Conservation (phyloP, 2,797 vertebrate species). For the Malurus splendens region DNA sequence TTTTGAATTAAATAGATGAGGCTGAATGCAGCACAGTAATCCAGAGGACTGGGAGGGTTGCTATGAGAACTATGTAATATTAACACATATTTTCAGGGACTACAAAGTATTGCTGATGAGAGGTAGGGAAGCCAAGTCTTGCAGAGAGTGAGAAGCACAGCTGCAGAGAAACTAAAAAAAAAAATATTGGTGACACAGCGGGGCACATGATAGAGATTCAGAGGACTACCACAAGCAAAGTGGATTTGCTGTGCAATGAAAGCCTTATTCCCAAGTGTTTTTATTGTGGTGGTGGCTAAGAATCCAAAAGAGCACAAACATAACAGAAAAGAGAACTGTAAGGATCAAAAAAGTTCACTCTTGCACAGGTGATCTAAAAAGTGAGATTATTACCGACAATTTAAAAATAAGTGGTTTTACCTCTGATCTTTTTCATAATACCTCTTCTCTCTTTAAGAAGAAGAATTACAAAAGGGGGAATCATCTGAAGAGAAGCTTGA, state of each 20-base stretch:
- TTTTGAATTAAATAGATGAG: neutral
- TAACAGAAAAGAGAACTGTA: neutral
- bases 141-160: neutral
- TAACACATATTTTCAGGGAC: neutral
- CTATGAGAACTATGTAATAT: neutral
- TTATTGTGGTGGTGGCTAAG: neutral
- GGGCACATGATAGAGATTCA: neutral
- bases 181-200: rapidly evolving
- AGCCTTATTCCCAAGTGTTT: neutral
- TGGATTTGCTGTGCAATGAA: neutral
- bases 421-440: neutral
- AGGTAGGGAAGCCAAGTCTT: neutral
- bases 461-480: neutral
- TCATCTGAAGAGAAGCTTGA: neutral
- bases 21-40: neutral
- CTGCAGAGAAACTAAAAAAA: neutral
- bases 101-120: neutral
- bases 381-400: neutral
- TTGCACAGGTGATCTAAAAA: neutral
- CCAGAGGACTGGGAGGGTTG: neutral
- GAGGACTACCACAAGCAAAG: neutral
- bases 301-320: neutral
- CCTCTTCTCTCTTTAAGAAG: neutral
- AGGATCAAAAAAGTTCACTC: neutral
- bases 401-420: neutral